Evolutionary conservation across 2,888 invertebrate species (phyloP).

Genomic region (Zeuzera pyrina): DNA sequence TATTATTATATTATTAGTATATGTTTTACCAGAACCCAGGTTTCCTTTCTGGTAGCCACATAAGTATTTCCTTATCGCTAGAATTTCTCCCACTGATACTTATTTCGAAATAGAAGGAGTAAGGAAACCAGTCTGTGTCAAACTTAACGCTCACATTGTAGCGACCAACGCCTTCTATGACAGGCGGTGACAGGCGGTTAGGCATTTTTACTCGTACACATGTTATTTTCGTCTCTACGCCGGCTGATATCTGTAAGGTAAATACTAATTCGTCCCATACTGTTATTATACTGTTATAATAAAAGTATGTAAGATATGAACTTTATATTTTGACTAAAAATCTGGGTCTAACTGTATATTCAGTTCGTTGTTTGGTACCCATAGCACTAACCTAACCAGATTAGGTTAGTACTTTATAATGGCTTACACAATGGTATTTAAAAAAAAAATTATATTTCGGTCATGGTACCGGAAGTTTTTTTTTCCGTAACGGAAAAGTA

Average conservation of each 20-base stretch:
- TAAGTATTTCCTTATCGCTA: conserved; percentile 19
- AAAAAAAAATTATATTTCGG: no score
- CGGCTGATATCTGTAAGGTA: conserved; percentile 43
- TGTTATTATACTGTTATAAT: no score
- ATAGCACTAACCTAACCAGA: no score
- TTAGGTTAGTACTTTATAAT: no score
- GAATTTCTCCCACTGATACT: conserved; percentile 41
- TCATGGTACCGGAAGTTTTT: no score
- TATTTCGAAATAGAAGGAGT: conserved; percentile 35
- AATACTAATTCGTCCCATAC: conserved; percentile 21
- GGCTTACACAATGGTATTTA: no score
- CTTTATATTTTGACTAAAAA: no score
- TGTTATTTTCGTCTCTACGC: conserved; percentile 43
- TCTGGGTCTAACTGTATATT: no score
- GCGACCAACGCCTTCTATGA: conserved; percentile 40
- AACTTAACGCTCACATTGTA: conserved; percentile 45
- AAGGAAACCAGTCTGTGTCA: conserved; percentile 41
- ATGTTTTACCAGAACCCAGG: conserved; percentile 29
- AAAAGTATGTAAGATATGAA: no score
- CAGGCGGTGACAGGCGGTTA: conserved; percentile 32
- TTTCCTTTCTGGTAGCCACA: conserved; percentile 32
- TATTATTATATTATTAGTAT: neutral
- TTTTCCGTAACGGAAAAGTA: no score
- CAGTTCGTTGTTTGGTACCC: no score
- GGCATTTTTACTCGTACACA: conserved; percentile 45